Conservation (phyloP, 2,113 vertebrate genomes). For the Chauna torquata region DNA sequence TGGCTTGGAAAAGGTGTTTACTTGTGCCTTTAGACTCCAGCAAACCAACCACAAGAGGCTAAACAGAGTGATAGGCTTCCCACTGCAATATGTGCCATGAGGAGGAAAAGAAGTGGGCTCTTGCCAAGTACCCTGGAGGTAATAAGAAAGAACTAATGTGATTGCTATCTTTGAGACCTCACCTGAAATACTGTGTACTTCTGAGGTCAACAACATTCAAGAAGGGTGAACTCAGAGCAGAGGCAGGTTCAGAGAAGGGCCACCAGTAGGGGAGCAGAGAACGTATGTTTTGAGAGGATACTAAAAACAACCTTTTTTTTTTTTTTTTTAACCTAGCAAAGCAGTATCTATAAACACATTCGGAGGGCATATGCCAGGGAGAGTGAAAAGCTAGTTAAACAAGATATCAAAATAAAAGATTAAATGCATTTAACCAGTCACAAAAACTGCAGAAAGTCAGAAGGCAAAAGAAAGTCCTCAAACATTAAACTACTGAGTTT, state of each 20-base stretch:
- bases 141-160: neutral
- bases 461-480: neutral
- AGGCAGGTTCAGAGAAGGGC: neutral
- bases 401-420: neutral
- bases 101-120: neutral
- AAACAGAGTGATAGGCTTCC: neutral
- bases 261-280: neutral
- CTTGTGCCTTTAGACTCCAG: neutral
- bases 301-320: neutral
- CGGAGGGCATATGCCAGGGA: neutral
- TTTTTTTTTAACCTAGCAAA: neutral
- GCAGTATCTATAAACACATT: neutral
- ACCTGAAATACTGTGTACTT: neutral
- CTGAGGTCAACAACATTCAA: neutral
- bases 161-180: neutral
- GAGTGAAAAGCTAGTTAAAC: neutral
- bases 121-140: neutral
- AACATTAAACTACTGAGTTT: neutral
- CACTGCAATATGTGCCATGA: neutral
- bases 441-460: neutral
- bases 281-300: neutral
- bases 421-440: neutral
- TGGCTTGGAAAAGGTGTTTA: neutral
- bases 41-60: neutral
- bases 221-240: neutral